Percentiles rank a stretch among this genome's conserved stretches.
Evolutionary conservation across 2,888 invertebrate genomes (phyloP).

Genomic region (Chironomus riparius): DNA sequence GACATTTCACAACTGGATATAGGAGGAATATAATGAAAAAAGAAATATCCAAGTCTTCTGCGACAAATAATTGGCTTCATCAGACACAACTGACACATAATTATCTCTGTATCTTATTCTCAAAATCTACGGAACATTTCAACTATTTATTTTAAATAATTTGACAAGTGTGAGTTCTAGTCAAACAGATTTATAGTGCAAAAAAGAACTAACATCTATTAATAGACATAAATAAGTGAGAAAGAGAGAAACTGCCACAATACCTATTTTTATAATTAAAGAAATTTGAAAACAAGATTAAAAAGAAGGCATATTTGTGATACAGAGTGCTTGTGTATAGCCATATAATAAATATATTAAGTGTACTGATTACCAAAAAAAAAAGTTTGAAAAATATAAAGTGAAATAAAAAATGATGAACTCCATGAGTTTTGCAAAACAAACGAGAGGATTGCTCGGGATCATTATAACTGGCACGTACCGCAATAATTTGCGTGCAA

Average conservation of each 20-base stretch:
- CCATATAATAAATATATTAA: not conserved
- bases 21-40: too few species aligned
- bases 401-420: too few species aligned
- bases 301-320: not conserved
- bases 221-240: conserved; percentile 3
- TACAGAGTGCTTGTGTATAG: not conserved
- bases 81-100: not conserved
- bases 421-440: too few species aligned
- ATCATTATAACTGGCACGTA: not conserved
- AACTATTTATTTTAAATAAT: not conserved
- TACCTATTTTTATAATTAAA: not conserved
- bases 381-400: not conserved
- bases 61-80: not conserved
- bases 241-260: not conserved
- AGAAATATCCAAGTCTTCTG: too few species aligned
- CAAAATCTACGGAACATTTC: not conserved
- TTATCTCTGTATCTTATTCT: not conserved
- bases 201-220: not conserved
- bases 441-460: too few species aligned
- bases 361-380: not conserved
- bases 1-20: not conserved
- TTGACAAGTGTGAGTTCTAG: conserved; percentile 7
- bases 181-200: not conserved
- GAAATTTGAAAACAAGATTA: not conserved
- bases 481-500: not conserved